Conservation (phyloP, 2,797 vertebrate species). For the Pipistrellus pipistrellus region DNA sequence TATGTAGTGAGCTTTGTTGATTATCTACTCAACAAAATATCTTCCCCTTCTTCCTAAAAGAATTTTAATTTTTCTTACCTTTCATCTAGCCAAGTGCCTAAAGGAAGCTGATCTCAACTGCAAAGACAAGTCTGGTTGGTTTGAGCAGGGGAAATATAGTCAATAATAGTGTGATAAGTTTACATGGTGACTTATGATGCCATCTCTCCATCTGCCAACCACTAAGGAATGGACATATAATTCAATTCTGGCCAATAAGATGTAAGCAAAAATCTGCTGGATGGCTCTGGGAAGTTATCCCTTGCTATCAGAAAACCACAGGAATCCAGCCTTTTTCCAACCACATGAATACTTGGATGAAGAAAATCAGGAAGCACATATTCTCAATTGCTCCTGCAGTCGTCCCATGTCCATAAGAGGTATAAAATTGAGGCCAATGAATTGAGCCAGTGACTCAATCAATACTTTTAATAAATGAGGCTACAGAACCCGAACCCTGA, state of each 20-base stretch:
- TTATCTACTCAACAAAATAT: not conserved
- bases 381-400: not conserved
- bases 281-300: not conserved
- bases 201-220: not conserved
- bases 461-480: not conserved
- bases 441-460: not conserved
- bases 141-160: not conserved
- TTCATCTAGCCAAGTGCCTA: not conserved
- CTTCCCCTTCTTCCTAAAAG: not conserved
- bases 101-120: not conserved
- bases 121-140: not conserved
- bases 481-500: too few species aligned
- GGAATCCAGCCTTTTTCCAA: not conserved
- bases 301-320: not conserved
- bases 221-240: not conserved
- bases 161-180: too few species aligned
- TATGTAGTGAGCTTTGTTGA: not conserved
- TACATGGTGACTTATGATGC: not conserved
- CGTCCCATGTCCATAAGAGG: too few species aligned
- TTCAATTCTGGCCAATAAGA: not conserved
- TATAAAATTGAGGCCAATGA: not conserved
- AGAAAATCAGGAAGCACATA: not conserved
- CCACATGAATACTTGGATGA: not conserved
- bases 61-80: slow-evolving; percentile 19
- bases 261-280: not conserved